Base-by-base conservation (phyloP, 2,113 vertebrate species). In the Craseonycteris thonglongyai region DNA sequence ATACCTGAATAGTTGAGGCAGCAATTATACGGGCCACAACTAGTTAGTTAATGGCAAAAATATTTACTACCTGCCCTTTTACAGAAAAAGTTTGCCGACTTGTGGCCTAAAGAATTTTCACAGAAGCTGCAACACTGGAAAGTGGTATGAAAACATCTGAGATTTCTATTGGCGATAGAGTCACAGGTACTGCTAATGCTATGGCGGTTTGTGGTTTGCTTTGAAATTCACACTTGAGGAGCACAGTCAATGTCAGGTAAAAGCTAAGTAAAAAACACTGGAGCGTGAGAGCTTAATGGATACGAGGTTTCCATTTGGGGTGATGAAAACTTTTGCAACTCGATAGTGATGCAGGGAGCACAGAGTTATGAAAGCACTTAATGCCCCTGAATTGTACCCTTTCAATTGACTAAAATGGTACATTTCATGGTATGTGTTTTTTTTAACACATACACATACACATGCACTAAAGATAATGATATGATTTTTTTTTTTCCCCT, bases 11-110 rank as follows among this genome's bases (percentile, higher is more conserved):
- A 66, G 40, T 14, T 88, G 61, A 59, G 79, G 78, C 14, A 69
- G 42, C 26, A 65, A 51, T 12, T n/a, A 7, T 11, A 18, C 0
- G 2, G 40, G 2, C 11, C 21, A 22, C 12, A 38, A 89, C 14
- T 63, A 51, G 49, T 51, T 14, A 61, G 19, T 56, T 22, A 30
- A 30, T 28, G 58, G 3, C 5, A 28, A 88, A 59, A 66, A 47
- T 45, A 96, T 8, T 63, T 68, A 18, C 45, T 33, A 45, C 1
- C 33, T 56, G 26, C 18, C 5, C 68, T 35, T 87, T 51, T 38
- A 69, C 18, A 59, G 82, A 88, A 92, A 58, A 79, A 13, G 19
- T 26, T 14, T 49, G 51, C 59, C 65, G 80, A 38, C 21, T 69
- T 38, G 61, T 49, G 0, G 3, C 76, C 83, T 28, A 40, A 89